Base-by-base conservation (phyloP, 2,113 vertebrate species). In the Nesoenas mayeri region DNA sequence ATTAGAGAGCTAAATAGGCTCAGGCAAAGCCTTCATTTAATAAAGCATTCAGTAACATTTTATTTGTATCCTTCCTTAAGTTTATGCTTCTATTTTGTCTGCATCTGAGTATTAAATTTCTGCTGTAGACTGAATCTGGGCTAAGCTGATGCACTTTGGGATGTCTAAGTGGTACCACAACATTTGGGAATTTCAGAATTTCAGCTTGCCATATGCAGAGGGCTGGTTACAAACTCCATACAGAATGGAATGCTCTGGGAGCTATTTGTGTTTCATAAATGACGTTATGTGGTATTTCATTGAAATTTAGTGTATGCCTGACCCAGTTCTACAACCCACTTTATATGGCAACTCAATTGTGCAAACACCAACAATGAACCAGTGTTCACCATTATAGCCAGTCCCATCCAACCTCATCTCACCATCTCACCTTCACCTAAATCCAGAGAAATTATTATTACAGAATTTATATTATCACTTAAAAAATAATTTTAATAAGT, bases 11-110 rank as follows among this genome's bases (percentile, higher is more conserved):
- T 89, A 95, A 16, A 67, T 78, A 80, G 34, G 88, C 91, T 86
- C 84, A 95, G 31, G 56, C 74, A 66, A 74, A 95, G 54, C 64
- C 85, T 95, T 95, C 50, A 62, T 83, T 94, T 92, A 96, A 96
- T 92, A 93, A 96, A 97, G 95, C 87, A 89, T 94, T 79, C 85
- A 38, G 67, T 96, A 75, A 93, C 93, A 81, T 96, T 96, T 97
- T 91, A 95, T 94, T 92, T 96, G 95, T 67, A 79, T 91, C 88
- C 69, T 57, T 96, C 91, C 75, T 93, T 75, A 79, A 61, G 44
- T 38, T 93, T 71, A 70, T 93, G 54, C 36, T 89, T 95, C 90
- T 91, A 96, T 96, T 97, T 86, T 91, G 91, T 93, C 94, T 95
- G 91, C 84, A 92, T 95, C 92, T 58, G 72, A 85, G 90, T 95